Evolutionary conservation across 2,888 invertebrate genomes (phyloP), one percentile per base, ranked within the genome.

Genomic region (Barypeithes pellucidus): DNA sequence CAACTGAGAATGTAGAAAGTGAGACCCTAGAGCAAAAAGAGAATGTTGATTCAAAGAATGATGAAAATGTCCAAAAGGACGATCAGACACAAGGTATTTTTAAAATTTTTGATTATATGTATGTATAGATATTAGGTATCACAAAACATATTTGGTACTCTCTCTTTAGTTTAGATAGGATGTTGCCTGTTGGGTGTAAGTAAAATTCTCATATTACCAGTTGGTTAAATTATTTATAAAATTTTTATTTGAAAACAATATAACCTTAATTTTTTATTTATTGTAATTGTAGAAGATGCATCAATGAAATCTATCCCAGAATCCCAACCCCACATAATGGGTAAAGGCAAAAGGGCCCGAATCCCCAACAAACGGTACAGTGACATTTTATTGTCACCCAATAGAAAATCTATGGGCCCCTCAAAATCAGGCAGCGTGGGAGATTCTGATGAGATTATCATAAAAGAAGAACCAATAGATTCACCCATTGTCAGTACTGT

Each of bases 291-390:
- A 66, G 70, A 73, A 14, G 70, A 67, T 18, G 3, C 66, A 12
- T 43, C 43, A 16, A 29, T 67, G 14, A 69, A 60, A 43, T 54
- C 57, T 0, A 9, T 75, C 9, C 50, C 72, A 20, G 52, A 22
- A 11, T 29, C 70, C n/a, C 54, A 66, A 8, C 16, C 70, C 5
- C 66, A 76, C 41, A 50, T 60, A 29, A 76, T 85, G 67, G 85
- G 86, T 1, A 86, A 86, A 80, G 86, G 86, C 5, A 86, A 86
- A 79, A 78, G 86, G 33, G 86, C 86, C 8, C 76, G 86, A 52
- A 84, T 86, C 60, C 86, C 86, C 14, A 86, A 86, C 76, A 86
- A 86, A 79, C 79, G 85, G 39, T 86, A 86, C 75, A 86, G 86
- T 75, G 86, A 86, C 75, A 84, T 86, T 57, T 24, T 80, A 7